Evolutionary conservation across 1,140 invertebrate species (phyloP), one percentile per base, ranked within the genome.

Genomic region (Leptinotarsa defecta): DNA sequence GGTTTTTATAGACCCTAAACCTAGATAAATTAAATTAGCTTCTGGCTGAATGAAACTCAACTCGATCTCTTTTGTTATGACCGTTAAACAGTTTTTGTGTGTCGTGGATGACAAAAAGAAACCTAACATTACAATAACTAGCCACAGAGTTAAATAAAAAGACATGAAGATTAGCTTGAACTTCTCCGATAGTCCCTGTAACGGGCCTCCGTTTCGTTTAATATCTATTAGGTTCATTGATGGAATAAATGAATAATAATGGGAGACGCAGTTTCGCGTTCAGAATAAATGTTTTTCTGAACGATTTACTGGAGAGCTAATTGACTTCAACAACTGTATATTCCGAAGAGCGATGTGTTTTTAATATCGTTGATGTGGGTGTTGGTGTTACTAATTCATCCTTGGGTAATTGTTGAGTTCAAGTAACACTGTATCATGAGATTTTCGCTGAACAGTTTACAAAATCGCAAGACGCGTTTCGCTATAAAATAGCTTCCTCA

Each of bases 191-290:
- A 19, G 52, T 15, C 52, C 15, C 52, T 57, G 52, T 57, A 57
- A 57, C 52, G 3, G 52, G 52, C 48, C 15, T 49, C 3, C n/a
- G 13, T 57, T 11, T 71, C 48, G 19, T 48, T 43, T 57, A 43
- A 22, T 71, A 20, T 71, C 13, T 71, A 24, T 24, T 48, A 27
- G 65, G 49, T 34, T 57, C 27, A 20, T 5, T 72, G 49, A 72
- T 19, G 49, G 52, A 61, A 72, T 72, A 72, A 72, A 72, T 72
- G 49, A 72, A 72, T 57, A 72, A 62, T 62, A 72, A 72, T 62
- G 52, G 49, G 34, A 57, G 52, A n/a, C 1, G 52, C 15, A 57
- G 52, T 57, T 57, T 57, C 52, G 52, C 13, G n/a, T 6, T 27
- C 65, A 27, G 22, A 68, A 43, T 68, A 68, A 68, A 62, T 72